Evolutionary conservation across 1,140 invertebrate genomes (phyloP), one percentile per base, ranked within the genome.

Genomic region (Drosophila watanabei): DNA sequence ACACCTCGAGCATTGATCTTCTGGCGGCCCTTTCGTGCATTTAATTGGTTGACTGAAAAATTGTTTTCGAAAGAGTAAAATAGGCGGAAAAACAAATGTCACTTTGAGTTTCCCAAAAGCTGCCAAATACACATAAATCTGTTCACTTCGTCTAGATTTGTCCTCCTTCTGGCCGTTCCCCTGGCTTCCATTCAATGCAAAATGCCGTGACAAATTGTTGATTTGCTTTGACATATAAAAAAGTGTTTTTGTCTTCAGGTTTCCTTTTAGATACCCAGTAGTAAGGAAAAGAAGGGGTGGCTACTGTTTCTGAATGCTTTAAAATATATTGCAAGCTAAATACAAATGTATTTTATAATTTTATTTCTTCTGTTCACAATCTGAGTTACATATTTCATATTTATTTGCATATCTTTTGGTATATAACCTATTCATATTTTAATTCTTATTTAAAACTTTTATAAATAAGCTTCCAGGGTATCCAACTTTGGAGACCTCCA

Each of bases 181-280:
- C 43, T 43, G 54, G 46, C 39, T 43, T 30, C 62, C 72, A 84
- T 85, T 87, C 61, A 89, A 71, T 84, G 84, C 85, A 83, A 89
- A 87, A 75, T 65, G 79, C 65, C 63, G 54, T 82, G 72, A 73
- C 80, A 84, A 91, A 79, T 83, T 82, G 76, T 73, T 82, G 81
- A 79, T 83, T 82, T 82, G 75, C 69, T 79, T 70, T 83, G 80
- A 82, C 80, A 83, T 75, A 82, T 62, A 79, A 77, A 62, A 68
- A 77, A 69, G 66, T 48, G 61, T 54, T 52, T 73, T 73, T 72
- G 45, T 72, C 68, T 73, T 72, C 66, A 20, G 52, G 51, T 57
- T 71, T 46, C 35, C 43, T 18, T 46, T 41, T 8, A 20, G 52
- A 59, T 73, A 72, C 70, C 70, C 30, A 35, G 20, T 20, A 51